Evolutionary conservation across 2,113 vertebrate species (phyloP).

Genomic region (Brachyhypopomus gauderio): DNA sequence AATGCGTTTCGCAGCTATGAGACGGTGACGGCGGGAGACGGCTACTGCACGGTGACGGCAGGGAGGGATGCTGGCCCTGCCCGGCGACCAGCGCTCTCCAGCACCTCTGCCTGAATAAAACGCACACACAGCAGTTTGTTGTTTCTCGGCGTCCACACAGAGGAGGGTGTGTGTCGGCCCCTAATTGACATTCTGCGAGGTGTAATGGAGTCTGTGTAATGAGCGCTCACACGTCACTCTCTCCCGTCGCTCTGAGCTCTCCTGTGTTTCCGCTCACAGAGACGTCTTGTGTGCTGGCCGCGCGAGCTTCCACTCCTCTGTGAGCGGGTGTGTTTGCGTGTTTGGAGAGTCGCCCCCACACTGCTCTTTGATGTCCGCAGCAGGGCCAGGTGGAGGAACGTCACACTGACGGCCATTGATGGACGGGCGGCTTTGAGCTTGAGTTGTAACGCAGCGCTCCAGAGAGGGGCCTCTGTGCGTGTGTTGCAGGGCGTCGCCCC

Average conservation of each 20-base stretch:
- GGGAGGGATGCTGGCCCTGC: too few relatives aligned
- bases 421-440: slow-evolving; percentile 48
- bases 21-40: not conserved
- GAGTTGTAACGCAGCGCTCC: slow-evolving; percentile 40
- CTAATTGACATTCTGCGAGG: slow-evolving; percentile 11
- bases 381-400: slow-evolving; percentile 62
- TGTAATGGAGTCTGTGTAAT: slow-evolving; percentile 25
- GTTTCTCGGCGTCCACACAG: not conserved
- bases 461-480: slow-evolving; percentile 47
- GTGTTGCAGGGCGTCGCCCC: slow-evolving; percentile 18
- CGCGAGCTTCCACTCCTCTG: slow-evolving; percentile 14
- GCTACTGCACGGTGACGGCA: not conserved
- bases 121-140: not conserved
- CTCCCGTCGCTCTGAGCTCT: slow-evolving; percentile 26
- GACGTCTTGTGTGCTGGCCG: slow-evolving; percentile 35
- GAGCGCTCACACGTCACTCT: slow-evolving; percentile 19
- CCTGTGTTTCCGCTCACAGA: slow-evolving; percentile 37
- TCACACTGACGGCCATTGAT: slow-evolving; percentile 56
- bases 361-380: slow-evolving; percentile 50
- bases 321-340: slow-evolving; percentile 10
- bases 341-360: slow-evolving; percentile 8
- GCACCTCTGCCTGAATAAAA: not conserved
- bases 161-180: not conserved
- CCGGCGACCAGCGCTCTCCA: not conserved
- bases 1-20: not conserved